phyloP scores from a whole-genome alignment of 2,888 invertebrate species.

The Leptopilina drosophilae region DNA sequence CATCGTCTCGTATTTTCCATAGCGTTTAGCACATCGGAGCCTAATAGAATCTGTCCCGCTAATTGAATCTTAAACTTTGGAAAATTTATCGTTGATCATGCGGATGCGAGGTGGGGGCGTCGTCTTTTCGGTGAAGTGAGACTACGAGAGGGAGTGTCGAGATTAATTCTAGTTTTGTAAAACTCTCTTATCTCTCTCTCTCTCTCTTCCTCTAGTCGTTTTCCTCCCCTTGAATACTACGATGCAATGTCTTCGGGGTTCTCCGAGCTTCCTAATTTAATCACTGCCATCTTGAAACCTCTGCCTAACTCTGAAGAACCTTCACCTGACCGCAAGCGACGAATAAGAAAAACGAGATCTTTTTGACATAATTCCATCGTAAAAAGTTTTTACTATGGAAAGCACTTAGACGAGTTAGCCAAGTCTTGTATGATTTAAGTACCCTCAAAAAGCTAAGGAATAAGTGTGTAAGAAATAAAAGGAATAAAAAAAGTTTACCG shows the following conservation, averaged over 20 bases:
- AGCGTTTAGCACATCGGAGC: background rate
- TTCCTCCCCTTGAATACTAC: background rate
- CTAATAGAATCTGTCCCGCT: slow-evolving; percentile 34
- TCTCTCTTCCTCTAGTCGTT: background rate
- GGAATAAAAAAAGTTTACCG: background rate
- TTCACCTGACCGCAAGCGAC: slow-evolving; percentile 31
- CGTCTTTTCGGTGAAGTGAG: slow-evolving; percentile 1
- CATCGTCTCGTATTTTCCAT: background rate
- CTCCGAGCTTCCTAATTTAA: slow-evolving; percentile 29
- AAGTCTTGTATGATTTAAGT: slow-evolving; percentile 27
- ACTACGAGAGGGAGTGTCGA: slow-evolving; percentile 14
- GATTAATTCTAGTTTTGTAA: slow-evolving; percentile 32
- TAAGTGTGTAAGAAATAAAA: slow-evolving; percentile 17
- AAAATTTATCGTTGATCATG: slow-evolving; percentile 45
- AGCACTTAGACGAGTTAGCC: slow-evolving; percentile 34
- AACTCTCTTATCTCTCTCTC: slow-evolving; percentile 9
- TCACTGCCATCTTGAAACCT: slow-evolving; percentile 36
- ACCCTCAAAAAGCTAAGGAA: slow-evolving; percentile 3
- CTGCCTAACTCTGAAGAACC: slow-evolving; percentile 14
- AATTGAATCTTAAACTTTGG: slow-evolving; percentile 51
- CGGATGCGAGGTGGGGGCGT: background rate
- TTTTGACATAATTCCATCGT: slow-evolving; percentile 31
- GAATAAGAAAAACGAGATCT: slow-evolving; percentile 33
- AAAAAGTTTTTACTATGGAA: slow-evolving; percentile 25
- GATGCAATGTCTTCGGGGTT: slow-evolving; percentile 19